These are phyloP conservation scores for Acleris laterana DNA, from an alignment of 2,888 invertebrate genomes.

Conservation along the genomic window DNA sequence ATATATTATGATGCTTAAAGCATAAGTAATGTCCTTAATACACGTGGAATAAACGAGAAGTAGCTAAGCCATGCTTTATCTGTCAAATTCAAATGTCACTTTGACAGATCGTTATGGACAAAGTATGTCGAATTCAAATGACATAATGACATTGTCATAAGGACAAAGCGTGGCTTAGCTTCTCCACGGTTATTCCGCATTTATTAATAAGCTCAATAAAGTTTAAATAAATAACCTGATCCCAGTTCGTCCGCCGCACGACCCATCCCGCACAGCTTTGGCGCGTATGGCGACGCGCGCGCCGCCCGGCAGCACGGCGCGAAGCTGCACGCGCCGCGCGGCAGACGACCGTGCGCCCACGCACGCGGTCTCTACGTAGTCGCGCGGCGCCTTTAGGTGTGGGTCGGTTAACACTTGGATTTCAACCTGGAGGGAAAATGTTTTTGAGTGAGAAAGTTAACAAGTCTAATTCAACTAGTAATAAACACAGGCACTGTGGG, in stretches of 20 bases:
- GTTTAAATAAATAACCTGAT: slow-evolving; percentile 7
- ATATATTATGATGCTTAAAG: too few species aligned
- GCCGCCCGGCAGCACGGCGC: slow-evolving; percentile 48
- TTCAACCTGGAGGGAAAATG: slow-evolving; percentile 54
- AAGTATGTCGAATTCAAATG: too few species aligned
- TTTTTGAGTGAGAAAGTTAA: not conserved
- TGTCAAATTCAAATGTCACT: too few species aligned
- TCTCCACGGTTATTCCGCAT: too few species aligned
- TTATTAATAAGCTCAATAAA: too few species aligned
- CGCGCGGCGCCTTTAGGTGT: slow-evolving; percentile 72
- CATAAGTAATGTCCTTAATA: too few species aligned
- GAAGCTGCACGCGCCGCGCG: slow-evolving; percentile 53
- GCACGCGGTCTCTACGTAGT: slow-evolving; percentile 53
- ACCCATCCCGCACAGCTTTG: slow-evolving; percentile 45
- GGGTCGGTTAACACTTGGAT: slow-evolving; percentile 80
- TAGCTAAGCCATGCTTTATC: too few species aligned
- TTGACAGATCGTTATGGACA: too few species aligned
- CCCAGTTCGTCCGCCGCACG: slow-evolving; percentile 45
- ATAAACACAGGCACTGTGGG: too few species aligned
- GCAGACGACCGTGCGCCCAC: slow-evolving; percentile 55
- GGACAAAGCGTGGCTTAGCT: too few species aligned
- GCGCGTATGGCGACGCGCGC: slow-evolving; percentile 50
- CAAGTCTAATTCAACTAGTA: not conserved
- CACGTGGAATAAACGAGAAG: too few species aligned
- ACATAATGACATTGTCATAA: too few species aligned